phyloP scores from a whole-genome alignment of 2,797 vertebrate species.

The Halcyon badia region DNA sequence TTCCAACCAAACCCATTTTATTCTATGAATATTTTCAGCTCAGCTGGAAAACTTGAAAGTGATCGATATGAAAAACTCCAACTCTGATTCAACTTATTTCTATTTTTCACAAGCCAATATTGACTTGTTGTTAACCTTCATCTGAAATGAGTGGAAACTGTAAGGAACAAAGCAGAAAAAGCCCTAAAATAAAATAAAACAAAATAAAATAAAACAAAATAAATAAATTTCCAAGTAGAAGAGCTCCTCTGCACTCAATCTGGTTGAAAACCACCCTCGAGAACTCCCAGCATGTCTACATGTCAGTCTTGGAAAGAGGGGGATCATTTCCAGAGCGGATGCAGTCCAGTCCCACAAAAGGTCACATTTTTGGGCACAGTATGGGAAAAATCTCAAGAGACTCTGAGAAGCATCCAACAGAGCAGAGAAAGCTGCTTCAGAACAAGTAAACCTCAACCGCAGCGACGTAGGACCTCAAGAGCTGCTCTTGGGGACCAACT shows the following conservation, averaged over 20 bases:
- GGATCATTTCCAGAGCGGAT: background rate
- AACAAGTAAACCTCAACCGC: background rate
- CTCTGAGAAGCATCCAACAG: background rate
- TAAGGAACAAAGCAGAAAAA: background rate
- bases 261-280: background rate
- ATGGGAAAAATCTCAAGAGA: background rate
- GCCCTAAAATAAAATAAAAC: background rate
- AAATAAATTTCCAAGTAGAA: background rate
- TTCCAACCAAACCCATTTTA: too few relatives aligned
- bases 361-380: background rate
- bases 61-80: background rate
- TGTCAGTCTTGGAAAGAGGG: too few relatives aligned
- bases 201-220: background rate
- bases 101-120: rapidly evolving
- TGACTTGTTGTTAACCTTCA: background rate
- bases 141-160: background rate
- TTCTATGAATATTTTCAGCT: background rate
- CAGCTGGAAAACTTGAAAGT: rapidly evolving
- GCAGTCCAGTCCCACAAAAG: background rate
- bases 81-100: background rate
- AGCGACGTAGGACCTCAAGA: too few relatives aligned
- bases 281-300: background rate
- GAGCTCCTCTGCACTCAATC: background rate
- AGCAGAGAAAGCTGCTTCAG: background rate
- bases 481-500: background rate